Conservation (phyloP, 2,888 invertebrate genomes). For the Tiphia femorata region DNA sequence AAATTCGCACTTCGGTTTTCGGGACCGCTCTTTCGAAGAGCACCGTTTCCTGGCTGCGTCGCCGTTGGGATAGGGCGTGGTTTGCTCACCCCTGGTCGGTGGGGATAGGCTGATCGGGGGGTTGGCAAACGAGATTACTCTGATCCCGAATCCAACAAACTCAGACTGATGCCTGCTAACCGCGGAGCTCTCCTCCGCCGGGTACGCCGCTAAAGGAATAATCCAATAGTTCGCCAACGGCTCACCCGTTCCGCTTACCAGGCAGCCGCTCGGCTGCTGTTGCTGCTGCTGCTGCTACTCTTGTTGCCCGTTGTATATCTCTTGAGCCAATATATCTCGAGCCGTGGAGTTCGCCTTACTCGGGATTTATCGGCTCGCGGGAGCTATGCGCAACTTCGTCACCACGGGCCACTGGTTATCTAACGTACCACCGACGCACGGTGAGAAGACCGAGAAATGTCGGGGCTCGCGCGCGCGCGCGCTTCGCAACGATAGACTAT, state of each 20-base stretch:
- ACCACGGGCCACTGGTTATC: slow-evolving; percentile 21
- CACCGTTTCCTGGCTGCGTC: slow-evolving; percentile 4
- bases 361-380: neutral
- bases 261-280: slow-evolving; percentile 24
- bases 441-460: slow-evolving; percentile 49
- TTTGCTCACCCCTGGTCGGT: slow-evolving; percentile 59
- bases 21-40: neutral
- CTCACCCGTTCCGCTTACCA: slow-evolving; percentile 15
- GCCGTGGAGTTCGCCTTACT: no score
- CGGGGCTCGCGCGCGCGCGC: slow-evolving; percentile 11
- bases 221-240: slow-evolving; percentile 64
- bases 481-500: neutral
- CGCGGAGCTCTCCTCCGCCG: slow-evolving; percentile 52
- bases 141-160: slow-evolving; percentile 69
- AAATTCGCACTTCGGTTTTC: no score
- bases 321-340: neutral
- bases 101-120: slow-evolving; percentile 66
- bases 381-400: neutral
- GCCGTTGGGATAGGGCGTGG: no score
- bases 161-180: slow-evolving; percentile 65
- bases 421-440: slow-evolving; percentile 30
- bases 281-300: slow-evolving; percentile 6
- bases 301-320: neutral
- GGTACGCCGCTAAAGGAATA: slow-evolving; percentile 60
- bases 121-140: slow-evolving; percentile 67